phyloP scores from a whole-genome alignment of 1,140 invertebrate genomes.

The Aphelinus certus region DNA sequence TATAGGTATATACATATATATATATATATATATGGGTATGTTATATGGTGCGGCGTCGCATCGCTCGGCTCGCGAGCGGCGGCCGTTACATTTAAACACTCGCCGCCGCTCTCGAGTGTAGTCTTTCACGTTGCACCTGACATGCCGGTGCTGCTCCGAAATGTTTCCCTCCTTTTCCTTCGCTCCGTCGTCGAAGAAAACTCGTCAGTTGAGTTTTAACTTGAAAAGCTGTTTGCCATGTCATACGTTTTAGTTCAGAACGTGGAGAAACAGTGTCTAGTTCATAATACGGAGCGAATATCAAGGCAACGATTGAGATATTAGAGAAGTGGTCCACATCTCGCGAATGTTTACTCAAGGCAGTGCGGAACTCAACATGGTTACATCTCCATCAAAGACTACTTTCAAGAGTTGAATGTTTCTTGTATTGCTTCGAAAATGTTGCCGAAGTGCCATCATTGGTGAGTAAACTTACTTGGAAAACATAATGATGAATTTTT shows the following conservation, averaged over 20 bases:
- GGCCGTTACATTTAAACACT: constrained; percentile 31
- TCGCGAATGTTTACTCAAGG: too few relatives aligned
- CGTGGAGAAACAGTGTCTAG: too few relatives aligned
- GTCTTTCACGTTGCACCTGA: constrained; percentile 29
- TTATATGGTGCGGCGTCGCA: background rate
- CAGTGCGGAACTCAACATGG: too few relatives aligned
- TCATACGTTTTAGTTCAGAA: background rate
- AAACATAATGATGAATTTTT: background rate
- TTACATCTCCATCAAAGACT: too few relatives aligned
- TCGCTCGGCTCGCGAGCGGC: constrained; percentile 3
- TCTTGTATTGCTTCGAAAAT: background rate
- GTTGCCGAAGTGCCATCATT: background rate
- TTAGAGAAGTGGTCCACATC: too few relatives aligned
- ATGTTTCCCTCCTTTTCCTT: constrained; percentile 6
- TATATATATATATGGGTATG: too few relatives aligned
- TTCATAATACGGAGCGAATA: too few relatives aligned
- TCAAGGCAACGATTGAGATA: too few relatives aligned
- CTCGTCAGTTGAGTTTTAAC: background rate
- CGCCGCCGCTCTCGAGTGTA: background rate
- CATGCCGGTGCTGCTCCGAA: background rate
- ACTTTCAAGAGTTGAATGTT: background rate
- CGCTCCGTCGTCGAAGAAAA: background rate
- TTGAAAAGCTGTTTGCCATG: background rate
- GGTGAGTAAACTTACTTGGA: background rate
- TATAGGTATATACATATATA: too few relatives aligned